Percentiles rank a stretch among this genome's conserved stretches.
phyloP scores from a whole-genome alignment of 1,140 invertebrate genomes.

The Pinna nobilis region DNA sequence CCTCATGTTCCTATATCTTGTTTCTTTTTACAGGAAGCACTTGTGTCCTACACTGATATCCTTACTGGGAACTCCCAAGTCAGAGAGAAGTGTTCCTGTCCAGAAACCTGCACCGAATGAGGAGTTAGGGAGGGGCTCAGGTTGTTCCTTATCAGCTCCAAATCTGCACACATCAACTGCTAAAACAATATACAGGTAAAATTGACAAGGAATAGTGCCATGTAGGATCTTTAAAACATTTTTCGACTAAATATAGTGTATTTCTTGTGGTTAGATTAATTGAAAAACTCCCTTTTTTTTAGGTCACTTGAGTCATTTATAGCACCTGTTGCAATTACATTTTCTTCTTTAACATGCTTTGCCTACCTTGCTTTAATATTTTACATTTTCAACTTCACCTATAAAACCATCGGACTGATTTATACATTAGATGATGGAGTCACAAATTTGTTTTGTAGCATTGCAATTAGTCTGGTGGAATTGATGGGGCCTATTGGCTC shows the following conservation, averaged over 20 bases:
- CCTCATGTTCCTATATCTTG: background rate
- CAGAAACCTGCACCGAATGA: constrained; percentile 73
- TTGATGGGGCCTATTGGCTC: constrained; percentile 89
- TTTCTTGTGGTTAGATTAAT: too few species aligned
- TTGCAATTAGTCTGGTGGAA: constrained; percentile 89
- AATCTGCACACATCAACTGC: constrained; percentile 86
- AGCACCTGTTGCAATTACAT: too few species aligned
- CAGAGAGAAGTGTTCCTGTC: constrained; percentile 81
- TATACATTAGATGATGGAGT: background rate
- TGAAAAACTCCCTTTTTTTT: too few species aligned
- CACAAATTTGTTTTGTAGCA: constrained; percentile 77
- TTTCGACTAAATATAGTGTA: too few species aligned
- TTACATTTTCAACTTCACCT: too few species aligned
- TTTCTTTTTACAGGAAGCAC: constrained; percentile 82
- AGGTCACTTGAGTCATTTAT: too few species aligned
- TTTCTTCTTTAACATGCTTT: too few species aligned
- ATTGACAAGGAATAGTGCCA: too few species aligned
- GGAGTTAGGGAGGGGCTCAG: constrained; percentile 81
- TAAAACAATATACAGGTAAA: constrained; percentile 89
- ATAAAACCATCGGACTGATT: too few species aligned
- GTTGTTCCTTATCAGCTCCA: constrained; percentile 82
- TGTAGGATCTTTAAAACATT: too few species aligned
- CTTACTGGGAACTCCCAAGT: constrained; percentile 86
- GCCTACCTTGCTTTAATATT: too few species aligned
- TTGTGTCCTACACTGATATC: constrained; percentile 92